Evolutionary conservation across 2,888 invertebrate genomes (phyloP).

Genomic region (Leucophenga montana): DNA sequence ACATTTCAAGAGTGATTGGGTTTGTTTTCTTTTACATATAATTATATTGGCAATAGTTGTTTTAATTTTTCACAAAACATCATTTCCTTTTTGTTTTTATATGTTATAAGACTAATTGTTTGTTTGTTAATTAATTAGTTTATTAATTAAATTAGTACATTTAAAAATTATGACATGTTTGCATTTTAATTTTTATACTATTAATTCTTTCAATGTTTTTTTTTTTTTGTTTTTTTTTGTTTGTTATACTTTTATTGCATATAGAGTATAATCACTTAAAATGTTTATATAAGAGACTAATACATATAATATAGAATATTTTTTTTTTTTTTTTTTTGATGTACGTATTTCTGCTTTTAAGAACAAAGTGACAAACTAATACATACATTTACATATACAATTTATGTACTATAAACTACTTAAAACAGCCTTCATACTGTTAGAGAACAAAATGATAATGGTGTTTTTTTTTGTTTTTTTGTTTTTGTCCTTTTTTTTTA

Average conservation of each 20-base stretch:
- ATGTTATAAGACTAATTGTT: slow-evolving; percentile 40
- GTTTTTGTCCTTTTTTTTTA: neutral
- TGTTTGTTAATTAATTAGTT: slow-evolving; percentile 5
- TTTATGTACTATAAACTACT: slow-evolving; percentile 36
- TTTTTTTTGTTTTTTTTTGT: slow-evolving; percentile 22
- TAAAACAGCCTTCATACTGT: slow-evolving; percentile 64
- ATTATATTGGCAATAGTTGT: slow-evolving; percentile 59
- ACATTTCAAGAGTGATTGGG: slow-evolving; percentile 46
- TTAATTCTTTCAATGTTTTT: neutral
- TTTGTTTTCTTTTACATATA: slow-evolving; percentile 39
- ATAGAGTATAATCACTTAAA: slow-evolving; percentile 11
- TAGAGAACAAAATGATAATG: slow-evolving; percentile 53
- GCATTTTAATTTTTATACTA: slow-evolving; percentile 17
- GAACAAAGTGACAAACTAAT: slow-evolving; percentile 4
- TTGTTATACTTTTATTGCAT: slow-evolving; percentile 13
- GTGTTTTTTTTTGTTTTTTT: slow-evolving; percentile 9
- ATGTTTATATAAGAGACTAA: neutral
- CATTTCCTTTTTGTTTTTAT: slow-evolving; percentile 14
- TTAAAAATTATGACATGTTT: slow-evolving; percentile 59
- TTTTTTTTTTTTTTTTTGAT: neutral
- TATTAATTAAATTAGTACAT: slow-evolving; percentile 41
- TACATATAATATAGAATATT: neutral
- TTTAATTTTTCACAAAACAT: neutral
- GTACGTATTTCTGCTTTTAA: neutral
- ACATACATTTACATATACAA: slow-evolving; percentile 16